Conservation (phyloP, 2,797 vertebrate genomes). For the Aplochiton taeniatus region DNA sequence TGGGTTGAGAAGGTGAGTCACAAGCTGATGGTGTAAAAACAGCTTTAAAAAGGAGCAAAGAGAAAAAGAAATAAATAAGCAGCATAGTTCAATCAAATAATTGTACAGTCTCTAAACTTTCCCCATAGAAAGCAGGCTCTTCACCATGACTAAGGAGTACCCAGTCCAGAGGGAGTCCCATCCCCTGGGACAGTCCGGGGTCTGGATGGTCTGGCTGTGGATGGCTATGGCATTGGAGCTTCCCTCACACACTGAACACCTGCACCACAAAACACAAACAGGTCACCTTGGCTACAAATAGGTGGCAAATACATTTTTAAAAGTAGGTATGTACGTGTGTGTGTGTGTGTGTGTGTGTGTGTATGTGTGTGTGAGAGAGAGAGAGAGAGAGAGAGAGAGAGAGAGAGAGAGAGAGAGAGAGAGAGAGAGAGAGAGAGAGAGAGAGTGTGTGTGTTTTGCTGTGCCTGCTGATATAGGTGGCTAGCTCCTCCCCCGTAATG, state of each 20-base stretch:
- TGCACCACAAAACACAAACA: constrained; percentile 40
- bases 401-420: neutral
- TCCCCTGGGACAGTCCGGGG: constrained; percentile 77
- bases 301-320: no score
- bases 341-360: neutral
- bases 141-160: constrained; percentile 90
- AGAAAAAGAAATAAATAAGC: no score
- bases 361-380: constrained; percentile 12
- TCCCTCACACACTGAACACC: constrained; percentile 85
- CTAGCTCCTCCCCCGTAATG: constrained; percentile 78
- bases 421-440: neutral
- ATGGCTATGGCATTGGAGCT: constrained; percentile 80
- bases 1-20: no score
- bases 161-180: constrained; percentile 87
- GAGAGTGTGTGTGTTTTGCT: neutral
- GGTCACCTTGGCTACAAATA: neutral
- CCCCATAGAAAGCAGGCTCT: constrained; percentile 6
- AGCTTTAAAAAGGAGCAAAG: no score
- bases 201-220: constrained; percentile 81
- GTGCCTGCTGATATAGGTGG: constrained; percentile 74
- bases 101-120: neutral
- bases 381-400: neutral
- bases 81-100: neutral
- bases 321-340: neutral
- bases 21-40: no score